Percentiles rank a stretch among this genome's conserved stretches.
These are phyloP conservation scores for Matsumyia berberina DNA, from an alignment of 2,888 invertebrate species.

Conservation along the genomic window DNA sequence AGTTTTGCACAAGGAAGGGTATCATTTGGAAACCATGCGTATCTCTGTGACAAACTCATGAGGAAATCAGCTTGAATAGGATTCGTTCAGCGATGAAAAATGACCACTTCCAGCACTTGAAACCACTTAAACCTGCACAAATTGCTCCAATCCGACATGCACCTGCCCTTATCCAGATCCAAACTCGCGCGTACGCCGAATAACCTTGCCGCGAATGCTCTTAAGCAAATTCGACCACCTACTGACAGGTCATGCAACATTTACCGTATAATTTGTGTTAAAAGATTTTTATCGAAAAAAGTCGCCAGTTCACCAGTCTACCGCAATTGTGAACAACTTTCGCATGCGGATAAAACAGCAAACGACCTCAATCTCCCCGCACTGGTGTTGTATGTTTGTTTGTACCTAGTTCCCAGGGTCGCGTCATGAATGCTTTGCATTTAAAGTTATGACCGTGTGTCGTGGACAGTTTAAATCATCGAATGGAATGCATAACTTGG, in stretches of 20 bases:
- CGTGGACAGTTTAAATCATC: slow-evolving; percentile 49
- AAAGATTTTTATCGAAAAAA: slow-evolving; percentile 44
- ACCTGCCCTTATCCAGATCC: slow-evolving; percentile 40
- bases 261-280: slow-evolving; percentile 49
- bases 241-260: slow-evolving; percentile 69
- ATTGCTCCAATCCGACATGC: slow-evolving; percentile 24
- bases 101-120: no score
- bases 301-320: slow-evolving; percentile 23
- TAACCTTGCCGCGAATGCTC: slow-evolving; percentile 41
- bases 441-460: slow-evolving; percentile 25
- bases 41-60: neutral
- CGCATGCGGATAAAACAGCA: slow-evolving; percentile 29
- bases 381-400: neutral
- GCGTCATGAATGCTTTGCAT: slow-evolving; percentile 51
- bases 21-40: no score
- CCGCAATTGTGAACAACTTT: slow-evolving; percentile 49
- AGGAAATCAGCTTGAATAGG: neutral
- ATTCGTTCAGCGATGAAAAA: no score
- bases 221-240: slow-evolving; percentile 54
- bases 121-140: slow-evolving; percentile 26
- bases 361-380: slow-evolving; percentile 11
- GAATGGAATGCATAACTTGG: slow-evolving; percentile 54
- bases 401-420: slow-evolving; percentile 63
- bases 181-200: neutral
- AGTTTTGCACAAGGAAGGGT: no score